Percentiles rank a stretch among this genome's conserved stretches.
phyloP scores from a whole-genome alignment of 2,888 invertebrate genomes.

The Boloria euphrosyne region DNA sequence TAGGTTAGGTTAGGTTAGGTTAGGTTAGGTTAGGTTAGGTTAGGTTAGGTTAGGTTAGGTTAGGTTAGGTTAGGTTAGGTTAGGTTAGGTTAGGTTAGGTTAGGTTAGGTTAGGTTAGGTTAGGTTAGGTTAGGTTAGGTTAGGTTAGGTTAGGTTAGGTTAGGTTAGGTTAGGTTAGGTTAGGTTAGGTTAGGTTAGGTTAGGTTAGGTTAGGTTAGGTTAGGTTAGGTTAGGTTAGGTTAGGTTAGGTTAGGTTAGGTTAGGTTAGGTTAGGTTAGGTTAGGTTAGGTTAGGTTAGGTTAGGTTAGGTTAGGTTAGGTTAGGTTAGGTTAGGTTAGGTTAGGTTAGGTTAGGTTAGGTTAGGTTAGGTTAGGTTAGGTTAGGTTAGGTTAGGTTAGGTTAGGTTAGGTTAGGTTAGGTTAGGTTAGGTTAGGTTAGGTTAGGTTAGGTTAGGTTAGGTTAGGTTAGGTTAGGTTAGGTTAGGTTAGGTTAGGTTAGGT shows the following conservation, averaged over 20 bases:
- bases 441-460: conserved; percentile 47
- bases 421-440: conserved; percentile 47
- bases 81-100: conserved; percentile 47
- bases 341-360: conserved; percentile 42
- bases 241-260: conserved; percentile 47
- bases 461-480: conserved; percentile 43
- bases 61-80: conserved; percentile 43
- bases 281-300: conserved; percentile 46
- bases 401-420: conserved; percentile 45
- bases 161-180: conserved; percentile 28
- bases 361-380: conserved; percentile 47
- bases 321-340: conserved; percentile 23
- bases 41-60: conserved; percentile 45
- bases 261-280: conserved; percentile 47
- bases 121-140: conserved; percentile 45
- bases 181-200: conserved; percentile 44
- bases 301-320: conserved; percentile 40
- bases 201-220: conserved; percentile 46
- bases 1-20: conserved; percentile 32
- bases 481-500: conserved; percentile 20
- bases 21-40: conserved; percentile 46
- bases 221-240: conserved; percentile 44
- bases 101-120: conserved; percentile 47
- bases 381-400: conserved; percentile 43
- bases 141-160: conserved; percentile 35